Evolutionary conservation across 2,888 invertebrate genomes (phyloP), one percentile per base, ranked within the genome.

Genomic region (Drosophila pegasa): DNA sequence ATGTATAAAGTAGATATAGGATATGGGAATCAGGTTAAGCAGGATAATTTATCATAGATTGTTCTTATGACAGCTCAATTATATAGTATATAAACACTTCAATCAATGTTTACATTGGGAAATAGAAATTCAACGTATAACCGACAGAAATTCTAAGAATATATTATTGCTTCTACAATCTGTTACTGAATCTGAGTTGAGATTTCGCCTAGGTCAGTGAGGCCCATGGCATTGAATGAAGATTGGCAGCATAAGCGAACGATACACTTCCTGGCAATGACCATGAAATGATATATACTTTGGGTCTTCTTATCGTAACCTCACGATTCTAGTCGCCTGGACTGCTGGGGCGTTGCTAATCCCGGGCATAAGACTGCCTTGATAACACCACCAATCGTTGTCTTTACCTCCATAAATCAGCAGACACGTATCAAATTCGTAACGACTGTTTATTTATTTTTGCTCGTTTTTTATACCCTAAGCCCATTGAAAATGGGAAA

Each of bases 321-420:
- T 25, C 9, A 22, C 12, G 31, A 18, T 31, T 8, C 14, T 29
- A 43, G 18, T 18, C 41, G 59, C 35, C 55, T 60, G 43, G 14
- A 16, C 45, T 43, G 41, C 45, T 43, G 41, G 8, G 58, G 71
- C 52, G 48, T 9, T 25, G 18, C n/a, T 67, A 71, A 74, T 71
- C 59, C 59, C 27, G 18, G 25, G 16, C 48, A 22, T 38, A 29
- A 20, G 10, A 48, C 33, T 41, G 8, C 8, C 16, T 37, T 37
- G 74, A 74, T 75, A 74, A 70, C 58, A 31, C 40, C 58, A 31
- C 40, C 41, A 63, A n/a, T 33, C 35, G 27, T 56, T 75, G 72
- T 69, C 72, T 62, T 64, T 47, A 9, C 8, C 10, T 48, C 48
- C 25, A 64, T 75, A 75, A 69, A 75, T 75, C 37, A 63, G 29